phyloP scores from a whole-genome alignment of 53 echinoderm and acorn worm species.

The Echinarachnius parma region DNA sequence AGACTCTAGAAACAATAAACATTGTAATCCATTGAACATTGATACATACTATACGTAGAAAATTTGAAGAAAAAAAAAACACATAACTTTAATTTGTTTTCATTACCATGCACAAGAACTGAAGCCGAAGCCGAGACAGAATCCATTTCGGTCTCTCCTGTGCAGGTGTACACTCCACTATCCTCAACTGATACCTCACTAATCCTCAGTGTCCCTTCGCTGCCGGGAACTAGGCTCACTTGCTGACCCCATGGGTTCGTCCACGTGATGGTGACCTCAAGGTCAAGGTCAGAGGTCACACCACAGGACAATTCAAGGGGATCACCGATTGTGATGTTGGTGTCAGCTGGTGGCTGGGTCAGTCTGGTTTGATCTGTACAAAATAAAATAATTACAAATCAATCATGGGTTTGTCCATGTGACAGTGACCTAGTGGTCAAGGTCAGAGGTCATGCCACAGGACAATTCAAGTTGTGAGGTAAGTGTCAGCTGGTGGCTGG shows the following conservation, averaged over 20 bases:
- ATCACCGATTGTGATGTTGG: constrained; percentile 1
- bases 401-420: constrained; percentile 32
- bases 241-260: constrained; percentile 11
- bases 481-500: background rate
- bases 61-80: too few relatives aligned
- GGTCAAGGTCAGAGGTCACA: constrained; percentile 34
- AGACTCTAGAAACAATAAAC: too few relatives aligned
- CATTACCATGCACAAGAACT: constrained; percentile 46
- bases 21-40: too few relatives aligned
- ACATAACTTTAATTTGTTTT: too few relatives aligned
- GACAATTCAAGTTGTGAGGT: background rate
- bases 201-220: constrained; percentile 37
- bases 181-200: constrained; percentile 9
- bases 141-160: constrained; percentile 34
- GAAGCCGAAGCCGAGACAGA: constrained; percentile 18
- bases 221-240: constrained; percentile 10
- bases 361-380: constrained; percentile 23
- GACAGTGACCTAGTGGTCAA: constrained; percentile 1
- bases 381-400: too few relatives aligned
- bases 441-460: constrained; percentile 35
- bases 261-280: constrained; percentile 24
- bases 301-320: background rate
- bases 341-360: background rate
- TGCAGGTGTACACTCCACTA: constrained; percentile 41
- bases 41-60: too few relatives aligned